Evolutionary conservation across 2,113 vertebrate genomes (phyloP), one percentile per base, ranked within the genome.

Genomic region (Opisthocomus hoazin): DNA sequence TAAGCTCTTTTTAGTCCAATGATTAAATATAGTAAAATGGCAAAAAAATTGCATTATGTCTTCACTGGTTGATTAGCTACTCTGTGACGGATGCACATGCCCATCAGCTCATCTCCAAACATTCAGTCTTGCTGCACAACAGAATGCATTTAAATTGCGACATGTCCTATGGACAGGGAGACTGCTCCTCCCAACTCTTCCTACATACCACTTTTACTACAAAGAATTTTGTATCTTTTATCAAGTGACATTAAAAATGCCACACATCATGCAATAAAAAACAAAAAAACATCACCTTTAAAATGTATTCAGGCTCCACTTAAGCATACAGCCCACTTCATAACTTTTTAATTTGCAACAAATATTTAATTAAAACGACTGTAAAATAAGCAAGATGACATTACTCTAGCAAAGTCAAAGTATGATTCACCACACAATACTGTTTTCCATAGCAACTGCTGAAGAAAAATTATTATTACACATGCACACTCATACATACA

Each of bases 391-490:
- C 37, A 80, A 63, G 86, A 76, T 76, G 30, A 66, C 45, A 79
- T 91, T 79, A 89, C 57, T 96, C 50, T 94, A 91, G 43, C 60
- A 60, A 94, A 95, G 65, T 57, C 48, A 57, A 91, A 87, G 37
- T n/a, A 65, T 87, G 92, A 96, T 46, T 97, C 89, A 95, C 13
- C 46, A 63, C 70, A 69, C 7, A 78, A 60, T 41, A 69, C 23
- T 63, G 36, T 71, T 93, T 90, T 76, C 66, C 82, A 88, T 90
- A 88, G 87, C 84, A 96, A 91, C 92, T 61, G 26, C n/a, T 66
- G 56, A 82, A n/a, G n/a, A 87, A 94, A 66, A 29, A 3, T 5
- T 27, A 41, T 80, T 71, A 65, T 81, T 91, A 69, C 61, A 73
- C 66, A 61, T 32, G 7, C 61, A 85, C 23, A 68, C 34, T 96